A percentile compares a stretch with the other conserved stretches of the same genome.
Conservation (phyloP, 1,140 invertebrate species). For the Laupala kohalensis region DNA sequence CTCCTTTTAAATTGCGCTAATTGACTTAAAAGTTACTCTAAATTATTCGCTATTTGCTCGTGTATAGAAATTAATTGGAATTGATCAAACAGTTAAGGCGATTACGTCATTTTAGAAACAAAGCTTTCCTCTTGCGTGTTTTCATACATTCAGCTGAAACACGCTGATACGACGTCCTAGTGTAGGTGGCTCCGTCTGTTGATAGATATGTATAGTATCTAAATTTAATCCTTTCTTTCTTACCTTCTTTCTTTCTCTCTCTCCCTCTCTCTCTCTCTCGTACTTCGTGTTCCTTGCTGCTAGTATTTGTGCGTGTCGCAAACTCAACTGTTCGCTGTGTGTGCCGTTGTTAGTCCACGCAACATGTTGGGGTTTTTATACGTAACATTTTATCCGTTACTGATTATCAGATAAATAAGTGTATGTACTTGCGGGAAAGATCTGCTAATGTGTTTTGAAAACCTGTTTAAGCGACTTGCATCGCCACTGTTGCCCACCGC, state of each 20-base stretch:
- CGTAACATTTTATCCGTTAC: background rate
- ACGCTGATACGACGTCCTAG: background rate
- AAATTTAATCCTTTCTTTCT: no score
- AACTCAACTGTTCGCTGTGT: no score
- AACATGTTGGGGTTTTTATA: background rate
- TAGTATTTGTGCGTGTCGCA: no score
- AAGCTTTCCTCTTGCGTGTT: background rate
- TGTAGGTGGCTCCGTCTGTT: background rate
- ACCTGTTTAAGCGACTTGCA: background rate
- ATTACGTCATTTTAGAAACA: background rate
- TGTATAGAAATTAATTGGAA: background rate
- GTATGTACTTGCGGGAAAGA: background rate
- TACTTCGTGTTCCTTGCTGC: no score
- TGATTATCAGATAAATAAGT: background rate
- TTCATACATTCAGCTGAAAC: background rate
- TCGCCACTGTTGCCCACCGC: background rate
- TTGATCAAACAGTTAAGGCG: background rate
- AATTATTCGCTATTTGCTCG: background rate
- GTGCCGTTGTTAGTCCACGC: background rate
- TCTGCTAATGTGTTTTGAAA: background rate
- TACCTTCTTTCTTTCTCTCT: background rate
- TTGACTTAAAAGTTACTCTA: no score
- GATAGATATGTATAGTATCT: no score
- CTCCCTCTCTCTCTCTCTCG: no score
- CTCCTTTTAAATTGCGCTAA: no score